Evolutionary conservation across 2,797 vertebrate species (phyloP).

Genomic region (Caiman crocodilus): DNA sequence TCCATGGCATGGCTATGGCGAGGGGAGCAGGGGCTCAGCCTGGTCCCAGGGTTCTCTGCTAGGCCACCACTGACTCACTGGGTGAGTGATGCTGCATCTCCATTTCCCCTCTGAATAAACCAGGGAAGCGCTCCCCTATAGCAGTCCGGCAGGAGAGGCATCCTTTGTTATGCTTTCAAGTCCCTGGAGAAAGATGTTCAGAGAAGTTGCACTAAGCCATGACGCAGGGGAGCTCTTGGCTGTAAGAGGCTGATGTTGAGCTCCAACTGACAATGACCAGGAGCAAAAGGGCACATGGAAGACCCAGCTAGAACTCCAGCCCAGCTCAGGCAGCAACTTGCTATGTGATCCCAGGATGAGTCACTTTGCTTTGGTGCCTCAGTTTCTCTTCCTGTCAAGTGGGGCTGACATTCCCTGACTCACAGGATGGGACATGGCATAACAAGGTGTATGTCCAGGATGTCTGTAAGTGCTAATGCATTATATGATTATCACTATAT

Average conservation of each 20-base stretch:
- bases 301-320: neutral
- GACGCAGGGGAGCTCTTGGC: too few species aligned
- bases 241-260: neutral
- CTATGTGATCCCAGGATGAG: neutral
- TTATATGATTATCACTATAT: neutral
- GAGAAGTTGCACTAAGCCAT: neutral
- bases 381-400: neutral
- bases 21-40: neutral
- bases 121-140: neutral
- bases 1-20: neutral
- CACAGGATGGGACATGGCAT: too few species aligned
- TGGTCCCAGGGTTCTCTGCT: neutral
- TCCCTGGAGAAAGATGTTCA: neutral
- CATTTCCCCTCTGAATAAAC: neutral
- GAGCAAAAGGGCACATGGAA: neutral
- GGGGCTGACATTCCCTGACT: neutral
- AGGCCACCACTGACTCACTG: neutral
- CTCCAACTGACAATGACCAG: neutral
- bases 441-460: too few species aligned
- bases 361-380: accelerated
- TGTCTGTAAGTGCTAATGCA: neutral
- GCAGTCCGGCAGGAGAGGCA: neutral
- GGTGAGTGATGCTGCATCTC: neutral
- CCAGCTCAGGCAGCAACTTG: neutral
- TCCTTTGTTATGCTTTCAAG: neutral